phyloP scores from a whole-genome alignment of 2,888 invertebrate species.

The Chaitophorus viminalis region DNA sequence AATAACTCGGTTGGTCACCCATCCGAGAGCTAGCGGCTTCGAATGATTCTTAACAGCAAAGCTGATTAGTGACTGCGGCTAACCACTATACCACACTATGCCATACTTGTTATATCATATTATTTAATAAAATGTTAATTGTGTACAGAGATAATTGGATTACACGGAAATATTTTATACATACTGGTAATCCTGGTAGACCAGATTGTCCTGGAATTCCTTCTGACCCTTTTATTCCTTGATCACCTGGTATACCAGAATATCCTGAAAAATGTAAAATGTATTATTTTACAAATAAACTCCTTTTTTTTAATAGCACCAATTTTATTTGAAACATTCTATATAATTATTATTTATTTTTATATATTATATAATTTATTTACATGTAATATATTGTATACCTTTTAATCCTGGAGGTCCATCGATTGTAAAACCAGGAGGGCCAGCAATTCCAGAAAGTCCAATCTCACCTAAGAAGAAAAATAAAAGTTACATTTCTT shows the following conservation, averaged over 20 bases:
- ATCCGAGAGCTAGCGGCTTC: too few relatives aligned
- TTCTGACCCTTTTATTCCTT: constrained; percentile 65
- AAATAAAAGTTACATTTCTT: background rate
- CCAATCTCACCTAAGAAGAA: constrained; percentile 68
- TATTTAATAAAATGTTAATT: background rate
- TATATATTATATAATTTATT: background rate
- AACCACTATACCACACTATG: too few relatives aligned
- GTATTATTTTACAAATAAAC: background rate
- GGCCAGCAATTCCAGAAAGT: constrained; percentile 68
- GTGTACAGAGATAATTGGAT: too few relatives aligned
- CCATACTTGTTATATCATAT: too few relatives aligned
- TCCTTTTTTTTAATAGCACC: too few relatives aligned
- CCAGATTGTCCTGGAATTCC: constrained; percentile 66
- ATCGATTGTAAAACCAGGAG: constrained; percentile 67
- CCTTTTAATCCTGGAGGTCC: constrained; percentile 66
- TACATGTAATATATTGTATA: background rate
- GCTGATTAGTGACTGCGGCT: too few relatives aligned
- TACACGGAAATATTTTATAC: constrained; percentile 34
- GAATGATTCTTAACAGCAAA: too few relatives aligned
- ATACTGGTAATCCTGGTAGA: constrained; percentile 65
- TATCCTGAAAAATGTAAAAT: constrained; percentile 63
- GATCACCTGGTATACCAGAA: constrained; percentile 65
- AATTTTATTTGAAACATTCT: too few relatives aligned
- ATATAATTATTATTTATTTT: too few relatives aligned
- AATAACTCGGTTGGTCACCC: too few relatives aligned